Evolutionary conservation across 2,113 vertebrate genomes (phyloP).

Genomic region (Choloepus hoffmanni): DNA sequence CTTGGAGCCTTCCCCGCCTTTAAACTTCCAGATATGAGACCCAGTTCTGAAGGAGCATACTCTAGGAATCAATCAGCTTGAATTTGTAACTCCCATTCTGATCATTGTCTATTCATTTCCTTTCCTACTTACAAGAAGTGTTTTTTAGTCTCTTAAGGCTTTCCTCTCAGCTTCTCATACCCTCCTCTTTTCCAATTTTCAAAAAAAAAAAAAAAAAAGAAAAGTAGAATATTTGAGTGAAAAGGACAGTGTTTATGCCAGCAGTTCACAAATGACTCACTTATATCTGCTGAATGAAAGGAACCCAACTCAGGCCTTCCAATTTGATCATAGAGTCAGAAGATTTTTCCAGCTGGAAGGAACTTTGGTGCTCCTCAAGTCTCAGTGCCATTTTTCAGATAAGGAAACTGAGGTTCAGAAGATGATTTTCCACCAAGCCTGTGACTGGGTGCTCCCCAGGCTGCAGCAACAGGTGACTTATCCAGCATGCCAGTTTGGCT

Average conservation of each 20-base stretch:
- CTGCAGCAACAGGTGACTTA: neutral
- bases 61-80: neutral
- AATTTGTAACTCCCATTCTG: neutral
- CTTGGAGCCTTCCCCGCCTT: neutral
- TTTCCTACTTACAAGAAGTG: conserved; percentile 10
- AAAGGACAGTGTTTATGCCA: neutral
- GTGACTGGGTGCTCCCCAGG: accelerated
- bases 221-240: neutral
- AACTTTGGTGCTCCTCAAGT: neutral
- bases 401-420: neutral
- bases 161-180: conserved; percentile 5
- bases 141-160: neutral
- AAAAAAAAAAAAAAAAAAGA: neutral
- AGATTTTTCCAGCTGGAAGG: neutral
- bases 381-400: neutral
- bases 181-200: neutral
- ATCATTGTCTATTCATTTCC: neutral
- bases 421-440: neutral
- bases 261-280: conserved; percentile 33
- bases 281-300: neutral
- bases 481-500: neutral
- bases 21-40: neutral
- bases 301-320: neutral
- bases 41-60: neutral
- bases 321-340: neutral